Conservation (phyloP, 2,113 vertebrate genomes). For the Pitta sordida region DNA sequence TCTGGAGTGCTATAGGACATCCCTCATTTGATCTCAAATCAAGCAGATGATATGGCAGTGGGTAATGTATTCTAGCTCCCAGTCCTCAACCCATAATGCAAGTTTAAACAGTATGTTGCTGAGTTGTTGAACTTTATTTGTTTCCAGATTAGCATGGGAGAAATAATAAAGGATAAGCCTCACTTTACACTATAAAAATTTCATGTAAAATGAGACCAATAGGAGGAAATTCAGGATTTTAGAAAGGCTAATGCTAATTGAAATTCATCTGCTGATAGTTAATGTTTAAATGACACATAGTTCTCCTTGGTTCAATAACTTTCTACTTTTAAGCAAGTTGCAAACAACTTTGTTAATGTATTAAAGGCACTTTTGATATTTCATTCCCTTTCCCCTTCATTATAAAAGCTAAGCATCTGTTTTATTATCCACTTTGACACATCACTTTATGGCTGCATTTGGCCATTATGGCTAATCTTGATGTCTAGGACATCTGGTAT, state of each 20-base stretch:
- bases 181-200: constrained; percentile 36
- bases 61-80: constrained; percentile 57
- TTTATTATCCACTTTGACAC: constrained; percentile 70
- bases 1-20: constrained; percentile 60
- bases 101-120: constrained; percentile 60
- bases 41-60: constrained; percentile 60
- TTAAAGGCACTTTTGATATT: constrained; percentile 64
- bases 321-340: constrained; percentile 59
- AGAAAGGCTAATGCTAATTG: constrained; percentile 49
- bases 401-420: constrained; percentile 67
- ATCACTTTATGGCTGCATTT: constrained; percentile 64
- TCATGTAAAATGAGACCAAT: constrained; percentile 48
- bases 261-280: constrained; percentile 51
- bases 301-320: constrained; percentile 61
- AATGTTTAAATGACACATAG: constrained; percentile 56
- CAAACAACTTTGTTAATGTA: constrained; percentile 63
- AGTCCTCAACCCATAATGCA: constrained; percentile 47
- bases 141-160: constrained; percentile 55
- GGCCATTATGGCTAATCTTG: constrained; percentile 66
- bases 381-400: constrained; percentile 55
- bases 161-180: constrained; percentile 44
- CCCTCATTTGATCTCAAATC: constrained; percentile 67
- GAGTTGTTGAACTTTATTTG: constrained; percentile 63
- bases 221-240: constrained; percentile 33
- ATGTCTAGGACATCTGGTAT: constrained; percentile 67